Evolutionary conservation across 92 coral and sea anemone genomes (phyloP).

Genomic region (Pocillopora grandis): DNA sequence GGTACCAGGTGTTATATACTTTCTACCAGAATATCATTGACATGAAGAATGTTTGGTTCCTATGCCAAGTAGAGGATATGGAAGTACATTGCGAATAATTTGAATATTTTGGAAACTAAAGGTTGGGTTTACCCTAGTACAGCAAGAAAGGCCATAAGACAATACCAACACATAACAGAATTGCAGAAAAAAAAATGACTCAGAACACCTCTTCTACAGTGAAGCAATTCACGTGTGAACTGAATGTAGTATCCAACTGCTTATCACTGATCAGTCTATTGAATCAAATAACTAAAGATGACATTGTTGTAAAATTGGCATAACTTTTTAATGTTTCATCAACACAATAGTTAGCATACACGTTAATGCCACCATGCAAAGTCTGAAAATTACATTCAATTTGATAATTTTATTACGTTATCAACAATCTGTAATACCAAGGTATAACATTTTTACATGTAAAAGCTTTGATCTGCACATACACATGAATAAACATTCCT

Average conservation of each 20-base stretch:
- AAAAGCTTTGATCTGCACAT: no score
- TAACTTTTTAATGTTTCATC: no score
- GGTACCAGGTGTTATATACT: conserved; percentile 60
- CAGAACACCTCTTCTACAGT: background rate
- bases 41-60: conserved; percentile 48
- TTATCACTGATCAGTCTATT: no score
- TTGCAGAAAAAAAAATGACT: background rate
- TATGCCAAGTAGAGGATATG: conserved; percentile 43
- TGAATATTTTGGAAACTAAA: conserved; percentile 49
- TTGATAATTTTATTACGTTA: no score
- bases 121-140: conserved; percentile 41
- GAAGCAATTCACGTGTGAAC: background rate
- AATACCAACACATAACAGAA: conserved; percentile 17
- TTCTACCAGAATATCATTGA: conserved; percentile 63
- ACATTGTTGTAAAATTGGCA: background rate
- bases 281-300: no score
- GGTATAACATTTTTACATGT: no score
- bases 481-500: no score
- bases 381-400: no score
- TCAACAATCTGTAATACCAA: no score
- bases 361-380: no score
- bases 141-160: conserved; percentile 32
- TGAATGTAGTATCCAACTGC: no score
- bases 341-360: no score
- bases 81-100: conserved; percentile 52